Evolutionary conservation across 2,888 invertebrate species (phyloP).

Genomic region (Yponomeuta plumbellus): DNA sequence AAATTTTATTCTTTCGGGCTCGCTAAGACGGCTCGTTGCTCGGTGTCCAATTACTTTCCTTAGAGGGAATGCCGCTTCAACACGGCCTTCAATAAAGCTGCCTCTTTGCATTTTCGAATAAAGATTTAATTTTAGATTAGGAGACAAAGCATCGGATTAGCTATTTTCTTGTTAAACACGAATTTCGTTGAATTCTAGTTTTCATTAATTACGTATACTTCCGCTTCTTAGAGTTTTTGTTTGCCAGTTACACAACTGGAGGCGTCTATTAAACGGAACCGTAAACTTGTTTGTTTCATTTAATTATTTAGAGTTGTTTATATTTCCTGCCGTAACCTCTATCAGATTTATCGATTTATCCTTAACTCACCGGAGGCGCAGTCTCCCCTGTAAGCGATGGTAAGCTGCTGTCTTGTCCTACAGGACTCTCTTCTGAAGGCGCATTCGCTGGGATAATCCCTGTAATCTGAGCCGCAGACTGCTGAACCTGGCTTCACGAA

Average conservation of each 20-base stretch:
- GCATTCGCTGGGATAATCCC: constrained; percentile 89
- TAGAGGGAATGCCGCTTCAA: constrained; percentile 53
- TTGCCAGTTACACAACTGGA: neutral
- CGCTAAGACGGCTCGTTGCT: constrained; percentile 45
- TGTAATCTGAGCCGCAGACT: constrained; percentile 86
- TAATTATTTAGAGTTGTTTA: neutral
- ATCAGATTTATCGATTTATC: neutral
- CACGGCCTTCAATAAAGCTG: constrained; percentile 42
- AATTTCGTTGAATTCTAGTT: constrained; percentile 13
- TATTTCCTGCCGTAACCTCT: neutral
- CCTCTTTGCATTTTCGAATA: constrained; percentile 47
- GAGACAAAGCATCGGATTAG: constrained; percentile 29
- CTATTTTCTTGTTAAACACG: constrained; percentile 20
- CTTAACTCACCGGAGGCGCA: constrained; percentile 83
- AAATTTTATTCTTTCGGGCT: constrained; percentile 42
- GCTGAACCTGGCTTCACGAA: constrained; percentile 81
- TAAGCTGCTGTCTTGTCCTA: constrained; percentile 81
- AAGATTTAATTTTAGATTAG: constrained; percentile 66
- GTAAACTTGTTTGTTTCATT: constrained; percentile 3
- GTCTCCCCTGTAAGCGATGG: constrained; percentile 88
- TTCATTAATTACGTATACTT: constrained; percentile 8
- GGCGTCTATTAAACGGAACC: neutral
- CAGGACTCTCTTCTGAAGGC: constrained; percentile 87
- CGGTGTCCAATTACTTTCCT: constrained; percentile 55
- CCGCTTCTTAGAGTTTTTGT: constrained; percentile 9